Evolutionary conservation across 2,888 invertebrate genomes (phyloP).

Genomic region (Parasteatoda lunata): DNA sequence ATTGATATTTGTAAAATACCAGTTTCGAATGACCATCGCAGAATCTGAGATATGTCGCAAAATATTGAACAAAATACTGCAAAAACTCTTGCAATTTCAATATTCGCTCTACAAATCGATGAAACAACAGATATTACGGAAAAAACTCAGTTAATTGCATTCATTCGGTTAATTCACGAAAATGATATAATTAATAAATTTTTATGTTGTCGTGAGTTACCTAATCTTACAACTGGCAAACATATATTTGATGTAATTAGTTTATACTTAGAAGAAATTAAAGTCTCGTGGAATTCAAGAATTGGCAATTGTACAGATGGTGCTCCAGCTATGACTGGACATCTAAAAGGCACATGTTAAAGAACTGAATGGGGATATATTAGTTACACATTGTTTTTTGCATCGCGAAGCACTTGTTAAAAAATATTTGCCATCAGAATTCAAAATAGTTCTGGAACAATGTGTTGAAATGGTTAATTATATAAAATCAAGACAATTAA

Average conservation of each 20-base stretch:
- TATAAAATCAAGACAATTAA: no score
- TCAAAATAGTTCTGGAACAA: no score
- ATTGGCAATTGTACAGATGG: no score
- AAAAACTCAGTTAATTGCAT: constrained; percentile 14
- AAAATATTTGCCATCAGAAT: no score
- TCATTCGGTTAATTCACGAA: constrained; percentile 6
- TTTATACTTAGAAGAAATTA: background rate
- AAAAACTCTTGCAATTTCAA: constrained; percentile 10
- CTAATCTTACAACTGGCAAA: background rate
- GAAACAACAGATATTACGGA: constrained; percentile 7
- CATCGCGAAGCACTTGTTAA: no score
- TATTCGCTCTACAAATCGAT: constrained; percentile 1
- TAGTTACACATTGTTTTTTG: no score
- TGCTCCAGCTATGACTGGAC: no score
- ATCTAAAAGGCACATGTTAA: no score
- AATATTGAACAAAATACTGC: constrained; percentile 10
- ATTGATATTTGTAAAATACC: constrained; percentile 2
- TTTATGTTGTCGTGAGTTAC: background rate
- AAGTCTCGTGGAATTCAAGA: no score
- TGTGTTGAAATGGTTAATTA: no score
- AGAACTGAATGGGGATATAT: no score
- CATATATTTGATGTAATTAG: background rate
- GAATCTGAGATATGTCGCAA: background rate
- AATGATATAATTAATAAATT: background rate
- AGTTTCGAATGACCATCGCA: background rate